phyloP scores from a whole-genome alignment of 2,113 vertebrate species.

The Rynchops niger region DNA sequence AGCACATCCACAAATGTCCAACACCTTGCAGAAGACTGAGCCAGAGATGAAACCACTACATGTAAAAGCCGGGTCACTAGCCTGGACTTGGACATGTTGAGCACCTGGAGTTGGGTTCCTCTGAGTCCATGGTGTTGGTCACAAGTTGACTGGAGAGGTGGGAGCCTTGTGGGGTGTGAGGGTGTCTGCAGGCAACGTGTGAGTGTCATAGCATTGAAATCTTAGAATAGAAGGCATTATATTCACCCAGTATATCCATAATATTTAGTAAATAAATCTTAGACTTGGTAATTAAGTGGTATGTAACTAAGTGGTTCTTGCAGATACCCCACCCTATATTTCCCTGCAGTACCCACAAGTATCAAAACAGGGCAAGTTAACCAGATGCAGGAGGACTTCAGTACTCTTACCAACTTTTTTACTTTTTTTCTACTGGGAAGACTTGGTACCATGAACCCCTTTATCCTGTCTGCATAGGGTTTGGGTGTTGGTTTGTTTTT shows the following conservation, averaged over 20 bases:
- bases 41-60: neutral
- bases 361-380: neutral
- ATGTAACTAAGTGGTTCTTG: neutral
- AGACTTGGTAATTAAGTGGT: neutral
- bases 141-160: neutral
- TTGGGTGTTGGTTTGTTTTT: neutral
- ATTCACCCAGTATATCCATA: neutral
- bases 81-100: accelerated
- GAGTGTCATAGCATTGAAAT: neutral
- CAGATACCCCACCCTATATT: neutral
- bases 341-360: neutral
- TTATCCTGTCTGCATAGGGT: neutral
- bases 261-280: neutral
- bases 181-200: neutral
- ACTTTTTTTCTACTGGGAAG: neutral
- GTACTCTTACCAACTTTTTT: neutral
- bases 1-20: neutral
- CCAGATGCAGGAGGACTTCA: neutral
- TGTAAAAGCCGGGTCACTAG: neutral
- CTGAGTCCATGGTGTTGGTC: neutral
- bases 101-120: neutral
- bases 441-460: neutral
- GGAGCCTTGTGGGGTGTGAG: neutral
- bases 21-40: neutral
- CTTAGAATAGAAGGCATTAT: neutral